phyloP scores from a whole-genome alignment of 2,888 invertebrate genomes.

The Hydrotaea diabolus region DNA sequence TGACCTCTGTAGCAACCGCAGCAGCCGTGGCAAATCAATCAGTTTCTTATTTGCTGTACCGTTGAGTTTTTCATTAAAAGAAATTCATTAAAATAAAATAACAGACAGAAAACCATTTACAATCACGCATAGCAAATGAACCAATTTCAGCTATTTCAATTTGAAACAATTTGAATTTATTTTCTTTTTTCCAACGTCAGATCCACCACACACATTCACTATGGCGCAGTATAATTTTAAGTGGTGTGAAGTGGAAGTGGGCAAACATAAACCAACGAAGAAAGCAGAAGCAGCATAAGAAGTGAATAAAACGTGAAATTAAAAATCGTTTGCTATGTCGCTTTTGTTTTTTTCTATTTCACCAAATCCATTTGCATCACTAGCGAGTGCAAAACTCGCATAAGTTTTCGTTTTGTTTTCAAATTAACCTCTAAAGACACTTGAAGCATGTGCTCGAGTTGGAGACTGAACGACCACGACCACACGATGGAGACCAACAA shows the following conservation, averaged over 20 bases:
- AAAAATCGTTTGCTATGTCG: not conserved
- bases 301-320: not conserved
- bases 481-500: not conserved
- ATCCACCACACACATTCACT: not conserved
- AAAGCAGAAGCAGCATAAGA: not conserved
- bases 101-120: not conserved
- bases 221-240: constrained; percentile 1
- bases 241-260: not conserved
- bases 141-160: constrained; percentile 1
- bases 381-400: not conserved
- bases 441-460: not conserved
- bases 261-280: not conserved
- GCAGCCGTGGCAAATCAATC: too few species aligned
- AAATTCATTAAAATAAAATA: not conserved
- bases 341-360: not conserved
- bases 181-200: not conserved
- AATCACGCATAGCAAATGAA: not conserved
- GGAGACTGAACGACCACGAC: too few species aligned
- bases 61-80: not conserved
- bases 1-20: too few species aligned
- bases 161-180: constrained; percentile 17
- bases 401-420: constrained; percentile 10
- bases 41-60: too few species aligned
- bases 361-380: constrained; percentile 8
- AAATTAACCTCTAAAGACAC: constrained; percentile 20